Evolutionary conservation across 2,113 vertebrate genomes (phyloP).

Genomic region (Dicaeum eximium): DNA sequence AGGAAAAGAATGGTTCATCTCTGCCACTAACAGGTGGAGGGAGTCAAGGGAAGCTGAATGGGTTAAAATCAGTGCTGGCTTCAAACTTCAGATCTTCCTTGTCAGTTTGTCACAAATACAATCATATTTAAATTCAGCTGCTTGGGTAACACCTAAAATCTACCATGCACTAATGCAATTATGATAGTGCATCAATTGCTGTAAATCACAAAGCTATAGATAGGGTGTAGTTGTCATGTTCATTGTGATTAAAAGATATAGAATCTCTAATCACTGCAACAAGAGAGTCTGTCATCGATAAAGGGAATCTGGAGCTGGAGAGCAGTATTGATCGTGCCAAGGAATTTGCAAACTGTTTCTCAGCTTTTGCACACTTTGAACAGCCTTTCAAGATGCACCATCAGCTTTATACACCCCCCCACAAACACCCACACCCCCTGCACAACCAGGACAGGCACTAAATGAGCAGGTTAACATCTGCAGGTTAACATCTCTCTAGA

Average conservation of each 20-base stretch:
- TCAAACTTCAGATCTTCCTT: slow-evolving; percentile 13
- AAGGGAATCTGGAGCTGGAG: slow-evolving; percentile 17
- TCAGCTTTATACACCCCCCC: background rate
- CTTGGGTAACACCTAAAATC: slow-evolving; percentile 52
- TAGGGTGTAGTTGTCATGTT: slow-evolving; percentile 61
- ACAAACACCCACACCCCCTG: too few relatives aligned
- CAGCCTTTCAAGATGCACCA: background rate
- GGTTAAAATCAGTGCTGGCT: background rate
- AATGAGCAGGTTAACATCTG: background rate
- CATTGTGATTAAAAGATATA: slow-evolving; percentile 65
- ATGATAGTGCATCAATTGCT: slow-evolving; percentile 49
- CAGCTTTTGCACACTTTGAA: slow-evolving; percentile 3
- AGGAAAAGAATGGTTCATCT: background rate
- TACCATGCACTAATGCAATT: slow-evolving; percentile 57
- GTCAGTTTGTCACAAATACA: slow-evolving; percentile 14
- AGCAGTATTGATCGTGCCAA: slow-evolving; percentile 32
- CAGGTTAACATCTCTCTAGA: too few relatives aligned
- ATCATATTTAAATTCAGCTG: background rate
- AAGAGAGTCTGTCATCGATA: slow-evolving; percentile 62
- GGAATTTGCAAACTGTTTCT: slow-evolving; percentile 34
- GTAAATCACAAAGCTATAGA: slow-evolving; percentile 57
- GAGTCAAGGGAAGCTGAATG: background rate
- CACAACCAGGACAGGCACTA: background rate
- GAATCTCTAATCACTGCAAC: slow-evolving; percentile 56
- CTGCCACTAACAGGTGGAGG: background rate